A percentile compares a stretch with the other conserved stretches of the same genome.
phyloP scores from a whole-genome alignment of 2,888 invertebrate genomes.

The Copidosoma aretas region DNA sequence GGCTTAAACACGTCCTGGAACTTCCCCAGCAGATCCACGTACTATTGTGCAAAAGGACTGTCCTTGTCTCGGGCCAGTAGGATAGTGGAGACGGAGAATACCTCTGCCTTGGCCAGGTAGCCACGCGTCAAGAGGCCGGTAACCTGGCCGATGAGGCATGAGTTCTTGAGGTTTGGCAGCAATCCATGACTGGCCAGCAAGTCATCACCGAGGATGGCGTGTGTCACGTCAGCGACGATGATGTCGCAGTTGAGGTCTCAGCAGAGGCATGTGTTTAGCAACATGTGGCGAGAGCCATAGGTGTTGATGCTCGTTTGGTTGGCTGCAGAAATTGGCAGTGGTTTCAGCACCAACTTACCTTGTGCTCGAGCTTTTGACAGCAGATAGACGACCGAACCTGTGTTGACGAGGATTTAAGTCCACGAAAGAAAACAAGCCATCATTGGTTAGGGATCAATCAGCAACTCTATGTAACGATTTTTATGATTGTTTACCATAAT shows the following conservation, averaged over 20 bases:
- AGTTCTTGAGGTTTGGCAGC: background rate
- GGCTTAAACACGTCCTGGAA: background rate
- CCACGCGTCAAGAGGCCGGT: background rate
- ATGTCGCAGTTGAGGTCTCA: background rate
- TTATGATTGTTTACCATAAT: no score
- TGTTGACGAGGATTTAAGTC: background rate
- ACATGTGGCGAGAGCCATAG: background rate
- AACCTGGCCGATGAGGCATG: background rate
- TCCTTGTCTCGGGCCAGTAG: slow-evolving; percentile 35
- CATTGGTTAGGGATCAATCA: background rate
- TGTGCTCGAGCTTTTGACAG: background rate
- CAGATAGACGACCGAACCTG: background rate
- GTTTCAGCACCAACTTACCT: background rate
- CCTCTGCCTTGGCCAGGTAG: no score
- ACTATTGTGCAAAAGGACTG: slow-evolving; percentile 14
- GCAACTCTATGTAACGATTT: no score
- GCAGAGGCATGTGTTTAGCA: background rate
- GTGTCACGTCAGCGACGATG: background rate
- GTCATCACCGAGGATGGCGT: background rate
- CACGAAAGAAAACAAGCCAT: background rate
- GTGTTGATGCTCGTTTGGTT: background rate
- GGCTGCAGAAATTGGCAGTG: background rate
- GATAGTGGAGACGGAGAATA: background rate
- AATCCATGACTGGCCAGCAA: background rate
- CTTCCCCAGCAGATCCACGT: background rate